Percentiles rank a stretch among this genome's conserved stretches.
phyloP scores from a whole-genome alignment of 2,797 vertebrate genomes.

The Lepus oiostolus region DNA sequence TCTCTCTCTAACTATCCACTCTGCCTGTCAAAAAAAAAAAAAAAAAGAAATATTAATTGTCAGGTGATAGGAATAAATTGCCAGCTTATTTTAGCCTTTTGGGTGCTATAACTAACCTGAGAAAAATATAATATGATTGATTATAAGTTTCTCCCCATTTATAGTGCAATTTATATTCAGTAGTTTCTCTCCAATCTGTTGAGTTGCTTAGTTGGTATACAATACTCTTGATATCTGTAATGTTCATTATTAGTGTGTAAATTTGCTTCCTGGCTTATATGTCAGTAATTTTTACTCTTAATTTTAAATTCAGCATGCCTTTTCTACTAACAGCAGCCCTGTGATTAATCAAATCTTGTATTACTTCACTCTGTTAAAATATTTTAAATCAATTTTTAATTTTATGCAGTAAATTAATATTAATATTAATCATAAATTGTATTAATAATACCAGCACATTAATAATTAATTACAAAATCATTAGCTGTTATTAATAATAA shows the following conservation, averaged over 20 bases:
- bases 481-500: too few relatives aligned
- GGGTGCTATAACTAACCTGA: background rate
- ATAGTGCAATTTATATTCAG: background rate
- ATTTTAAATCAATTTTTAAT: background rate
- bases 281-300: background rate
- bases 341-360: background rate
- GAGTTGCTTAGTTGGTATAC: background rate
- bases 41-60: background rate
- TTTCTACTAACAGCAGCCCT: background rate
- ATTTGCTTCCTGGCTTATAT: background rate
- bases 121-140: background rate
- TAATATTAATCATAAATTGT: too few relatives aligned
- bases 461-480: too few relatives aligned
- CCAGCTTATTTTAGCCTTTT: background rate
- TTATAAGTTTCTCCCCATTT: background rate
- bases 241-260: background rate
- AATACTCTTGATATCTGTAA: background rate
- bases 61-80: background rate
- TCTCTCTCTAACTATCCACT: too few relatives aligned
- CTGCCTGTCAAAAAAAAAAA: too few relatives aligned
- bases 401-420: background rate
- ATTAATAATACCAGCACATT: too few relatives aligned
- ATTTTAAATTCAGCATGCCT: background rate
- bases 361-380: background rate
- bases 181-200: background rate